phyloP scores from a whole-genome alignment of 1,140 invertebrate species.

The Polyergus mexicanus region DNA sequence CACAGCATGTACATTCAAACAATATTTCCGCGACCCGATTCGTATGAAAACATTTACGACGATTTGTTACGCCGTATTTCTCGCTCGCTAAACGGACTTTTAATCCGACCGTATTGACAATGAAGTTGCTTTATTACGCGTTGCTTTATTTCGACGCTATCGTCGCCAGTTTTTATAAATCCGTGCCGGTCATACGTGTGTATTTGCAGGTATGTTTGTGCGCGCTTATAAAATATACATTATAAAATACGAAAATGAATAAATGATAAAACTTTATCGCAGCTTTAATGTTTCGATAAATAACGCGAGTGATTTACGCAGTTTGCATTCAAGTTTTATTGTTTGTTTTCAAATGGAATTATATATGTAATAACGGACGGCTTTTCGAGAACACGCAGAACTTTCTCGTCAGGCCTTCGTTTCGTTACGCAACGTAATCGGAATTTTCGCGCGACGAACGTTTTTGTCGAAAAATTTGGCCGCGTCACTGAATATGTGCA shows the following conservation, averaged over 20 bases:
- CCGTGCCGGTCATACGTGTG: no score
- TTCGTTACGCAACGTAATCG: background rate
- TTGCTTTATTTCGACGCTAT: slow-evolving; percentile 12
- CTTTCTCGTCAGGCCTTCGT: slow-evolving; percentile 6
- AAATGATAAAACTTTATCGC: background rate
- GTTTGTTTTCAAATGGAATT: background rate
- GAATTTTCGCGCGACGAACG: slow-evolving; percentile 21
- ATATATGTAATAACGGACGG: background rate
- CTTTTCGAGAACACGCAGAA: background rate
- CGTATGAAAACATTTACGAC: slow-evolving; percentile 1
- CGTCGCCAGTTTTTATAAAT: background rate
- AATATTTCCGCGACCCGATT: background rate
- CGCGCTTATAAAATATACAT: background rate
- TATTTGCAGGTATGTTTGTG: no score
- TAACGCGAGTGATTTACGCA: background rate
- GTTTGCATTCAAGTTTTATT: background rate
- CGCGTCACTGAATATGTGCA: slow-evolving; percentile 5
- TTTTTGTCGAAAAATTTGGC: slow-evolving; percentile 41
- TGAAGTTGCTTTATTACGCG: background rate
- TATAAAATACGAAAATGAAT: slow-evolving; percentile 5
- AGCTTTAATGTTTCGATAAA: slow-evolving; percentile 8
- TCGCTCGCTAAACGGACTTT: background rate
- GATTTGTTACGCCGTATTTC: background rate
- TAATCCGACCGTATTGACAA: background rate
- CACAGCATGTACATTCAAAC: background rate